Evolutionary conservation across 2,888 invertebrate species (phyloP), one percentile per base, ranked within the genome.

Genomic region (Drosophila mayaguana): DNA sequence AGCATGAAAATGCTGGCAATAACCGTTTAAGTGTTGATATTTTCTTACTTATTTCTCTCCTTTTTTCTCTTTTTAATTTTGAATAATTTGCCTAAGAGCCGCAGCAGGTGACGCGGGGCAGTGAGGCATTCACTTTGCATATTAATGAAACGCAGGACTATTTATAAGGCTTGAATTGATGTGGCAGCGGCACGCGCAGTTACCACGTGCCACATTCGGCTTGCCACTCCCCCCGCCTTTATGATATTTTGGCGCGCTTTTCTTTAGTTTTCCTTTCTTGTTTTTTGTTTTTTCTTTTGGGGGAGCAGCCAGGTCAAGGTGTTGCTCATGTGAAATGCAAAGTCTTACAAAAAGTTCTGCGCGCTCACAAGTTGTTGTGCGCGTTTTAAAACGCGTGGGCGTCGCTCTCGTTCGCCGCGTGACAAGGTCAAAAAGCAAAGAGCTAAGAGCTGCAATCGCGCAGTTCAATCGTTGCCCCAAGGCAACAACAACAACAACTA

Each of bases 21-120:
- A 87, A 87, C 71, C 87, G 88, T 85, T 89, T 81, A 89, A 88
- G 75, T 75, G 89, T 72, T 81, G 75, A 78, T 78, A 80, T 36
- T 76, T 71, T 50, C 18, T 20, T 50, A 6, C 32, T 40, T 40
- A n/a, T n/a, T 8, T 40, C 7, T 12, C 11, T 2, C 11, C 18
- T 6, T 32, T 32, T 32, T 32, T 18, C 1, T 18, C 18, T 2
- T 18, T 34, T 12, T 32, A 32, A 50, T 50, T 70, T 77, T 54
- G 74, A 78, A 71, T 75, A 69, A 66, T 66, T 64, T 60, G 54
- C 63, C 50, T 25, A 53, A 57, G 63, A 64, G 53, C 28, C 3
- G 22, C 22, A 43, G 14, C 28, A 56, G 60, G 38, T 20, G n/a
- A 42, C n/a, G 38, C 20, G 20, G 48, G 42, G 32, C 3, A 8